Evolutionary conservation across 2,797 vertebrate genomes (phyloP), one percentile per base, ranked within the genome.

Genomic region (Stomatorhinus walkeri): DNA sequence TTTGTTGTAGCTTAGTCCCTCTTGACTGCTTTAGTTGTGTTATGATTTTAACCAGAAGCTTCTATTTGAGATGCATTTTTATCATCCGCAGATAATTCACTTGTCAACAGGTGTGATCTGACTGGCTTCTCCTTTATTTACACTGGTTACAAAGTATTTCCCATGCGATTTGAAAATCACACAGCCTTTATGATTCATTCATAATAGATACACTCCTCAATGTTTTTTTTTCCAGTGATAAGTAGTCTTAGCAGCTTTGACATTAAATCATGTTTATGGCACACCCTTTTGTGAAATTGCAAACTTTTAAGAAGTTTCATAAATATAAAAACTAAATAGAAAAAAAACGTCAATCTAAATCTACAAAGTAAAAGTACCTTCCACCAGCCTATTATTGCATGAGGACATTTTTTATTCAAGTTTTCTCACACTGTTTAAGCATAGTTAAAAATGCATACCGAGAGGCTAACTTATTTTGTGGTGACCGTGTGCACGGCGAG

Each of bases 121-220:
- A 24, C 81, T 85, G 81, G 46, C 40, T 85, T 85, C 81, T 51
- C 81, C 81, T 85, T 51, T 85, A 85, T 85, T 85, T 85, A 85
- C n/a, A 5, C 81, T 85, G 19, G 40, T 51, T 85, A 22, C 81
- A 16, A 85, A 51, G 81, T 85, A 85, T 85, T 85, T 51, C 81
- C 81, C 81, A 51, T 28, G 81, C 24, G 19, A 85, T 85, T 85
- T 51, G 81, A 85, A 51, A 48, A 85, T 85, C 81, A 12, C 22
- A 48, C 46, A 85, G 46, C 19, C 81, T 24, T 14, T 85, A 85
- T 85, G 81, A 85, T 85, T 85, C 43, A 85, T 49, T 24, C 81
- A 51, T 51, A 10, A 85, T 85, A 85, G 40, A 85, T 51, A 85
- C 16, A 49, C 19, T 49, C 81, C 81, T 24, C 81, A 51, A 28